Conservation (phyloP, 2,113 vertebrate genomes). For the Oryzias javanicus region DNA sequence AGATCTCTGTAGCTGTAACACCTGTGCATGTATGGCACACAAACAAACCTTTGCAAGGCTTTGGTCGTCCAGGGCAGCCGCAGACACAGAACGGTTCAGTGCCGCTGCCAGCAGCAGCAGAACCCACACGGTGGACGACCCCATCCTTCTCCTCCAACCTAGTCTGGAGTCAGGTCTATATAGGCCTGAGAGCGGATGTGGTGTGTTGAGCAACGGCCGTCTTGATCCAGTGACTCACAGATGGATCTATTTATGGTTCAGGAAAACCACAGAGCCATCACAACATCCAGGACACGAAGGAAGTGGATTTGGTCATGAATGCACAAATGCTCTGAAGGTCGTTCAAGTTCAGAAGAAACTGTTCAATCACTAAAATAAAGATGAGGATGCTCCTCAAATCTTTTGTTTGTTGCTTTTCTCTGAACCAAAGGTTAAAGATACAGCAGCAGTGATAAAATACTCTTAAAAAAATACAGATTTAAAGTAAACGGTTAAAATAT, state of each 20-base stretch:
- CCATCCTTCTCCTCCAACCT: conserved; percentile 48
- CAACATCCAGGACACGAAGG: no score
- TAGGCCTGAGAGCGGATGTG: conserved; percentile 15
- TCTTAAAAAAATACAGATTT: no score
- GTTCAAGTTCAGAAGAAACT: no score
- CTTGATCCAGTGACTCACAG: conserved; percentile 13
- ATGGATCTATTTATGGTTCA: conserved; percentile 5
- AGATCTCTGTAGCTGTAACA: background rate
- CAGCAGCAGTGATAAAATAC: no score
- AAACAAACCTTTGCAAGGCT: conserved; percentile 57
- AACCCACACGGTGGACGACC: conserved; percentile 25
- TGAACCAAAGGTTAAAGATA: no score
- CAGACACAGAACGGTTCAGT: conserved; percentile 29
- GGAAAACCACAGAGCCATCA: background rate
- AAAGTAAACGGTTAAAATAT: no score
- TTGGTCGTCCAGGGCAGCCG: conserved; percentile 30
- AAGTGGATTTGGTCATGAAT: no score
- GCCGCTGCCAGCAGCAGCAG: conserved; percentile 37
- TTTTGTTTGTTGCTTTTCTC: no score
- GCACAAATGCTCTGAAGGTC: no score
- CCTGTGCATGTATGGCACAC: background rate
- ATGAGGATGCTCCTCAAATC: no score
- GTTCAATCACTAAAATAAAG: no score
- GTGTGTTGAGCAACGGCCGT: conserved; percentile 34
- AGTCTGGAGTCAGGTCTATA: conserved; percentile 38